phyloP scores from a whole-genome alignment of 2,113 vertebrate species.

The Xenopus tropicalis region UCB_Xtro_10.0 CM004443.2:175332501-175333000 shows the following conservation, averaged over 20 bases:
- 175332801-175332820: constrained; percentile 31
- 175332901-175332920: neutral
- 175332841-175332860: constrained; percentile 27
- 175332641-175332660: constrained; percentile 18
- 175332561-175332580: too few species aligned
- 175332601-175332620: neutral
- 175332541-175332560: too few species aligned
- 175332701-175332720: constrained; percentile 34
- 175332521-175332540: too few species aligned
- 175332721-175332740: constrained; percentile 33
- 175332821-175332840: constrained; percentile 34
- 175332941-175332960: constrained; percentile 31
- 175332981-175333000: too few species aligned
- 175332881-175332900: constrained; percentile 8
- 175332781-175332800: constrained; percentile 37
- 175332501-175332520: too few species aligned
- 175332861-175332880: constrained; percentile 24
- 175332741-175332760: constrained; percentile 27
- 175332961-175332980: too few species aligned
- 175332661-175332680: constrained; percentile 26
- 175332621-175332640: neutral
- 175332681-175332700: constrained; percentile 11
- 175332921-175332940: constrained; percentile 5
- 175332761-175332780: constrained; percentile 26
- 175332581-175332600: neutral